phyloP scores from a whole-genome alignment of 2,888 invertebrate genomes.

The Tipula unca region DNA sequence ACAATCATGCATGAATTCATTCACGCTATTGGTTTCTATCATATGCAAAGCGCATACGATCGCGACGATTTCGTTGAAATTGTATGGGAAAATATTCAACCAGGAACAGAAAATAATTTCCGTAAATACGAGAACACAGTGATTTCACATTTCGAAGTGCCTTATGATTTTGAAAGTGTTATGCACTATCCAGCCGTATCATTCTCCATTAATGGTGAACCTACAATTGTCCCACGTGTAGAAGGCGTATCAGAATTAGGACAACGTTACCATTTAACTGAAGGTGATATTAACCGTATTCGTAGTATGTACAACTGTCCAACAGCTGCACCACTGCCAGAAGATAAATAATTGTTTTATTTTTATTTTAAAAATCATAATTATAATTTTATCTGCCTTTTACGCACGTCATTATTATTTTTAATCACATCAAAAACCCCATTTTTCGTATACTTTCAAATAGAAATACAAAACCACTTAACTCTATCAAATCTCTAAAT shows the following conservation, averaged over 20 bases:
- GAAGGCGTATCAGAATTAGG: constrained; percentile 29
- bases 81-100: constrained; percentile 36
- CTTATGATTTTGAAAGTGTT: constrained; percentile 69
- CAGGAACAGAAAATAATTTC: constrained; percentile 59
- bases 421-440: background rate
- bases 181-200: constrained; percentile 70
- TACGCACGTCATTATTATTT: too few relatives aligned
- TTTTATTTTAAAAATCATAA: background rate
- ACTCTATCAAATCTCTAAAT: background rate
- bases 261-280: constrained; percentile 33
- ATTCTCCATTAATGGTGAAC: constrained; percentile 58
- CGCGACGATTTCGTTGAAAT: constrained; percentile 60
- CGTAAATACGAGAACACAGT: constrained; percentile 49
- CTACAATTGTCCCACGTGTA: constrained; percentile 55
- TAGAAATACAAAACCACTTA: background rate
- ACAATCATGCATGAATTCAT: constrained; percentile 70
- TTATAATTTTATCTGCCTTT: background rate
- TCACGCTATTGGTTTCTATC: constrained; percentile 69
- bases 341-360: background rate
- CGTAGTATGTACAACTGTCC: constrained; percentile 32
- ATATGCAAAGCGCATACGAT: constrained; percentile 69
- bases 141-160: constrained; percentile 55
- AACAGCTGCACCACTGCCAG: background rate
- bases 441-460: background rate
- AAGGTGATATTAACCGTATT: constrained; percentile 30